These are phyloP conservation scores for Hydraecia micacea DNA, from an alignment of 2,888 invertebrate species.

Conservation along the genomic window DNA sequence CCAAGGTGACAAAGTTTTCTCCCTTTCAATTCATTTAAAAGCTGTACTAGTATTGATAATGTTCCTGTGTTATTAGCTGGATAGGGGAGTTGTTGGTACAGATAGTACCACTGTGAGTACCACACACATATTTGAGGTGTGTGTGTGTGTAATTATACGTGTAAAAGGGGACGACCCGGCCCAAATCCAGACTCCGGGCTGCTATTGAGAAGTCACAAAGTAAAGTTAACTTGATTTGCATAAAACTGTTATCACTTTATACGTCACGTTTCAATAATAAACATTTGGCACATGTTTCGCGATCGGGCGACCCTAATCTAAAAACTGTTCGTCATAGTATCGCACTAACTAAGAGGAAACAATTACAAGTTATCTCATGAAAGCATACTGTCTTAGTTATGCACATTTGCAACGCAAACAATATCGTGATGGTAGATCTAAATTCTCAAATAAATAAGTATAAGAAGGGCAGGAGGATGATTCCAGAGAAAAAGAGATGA, in stretches of 20 bases:
- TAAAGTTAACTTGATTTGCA: neutral
- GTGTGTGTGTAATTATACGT: neutral
- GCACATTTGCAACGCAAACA: neutral
- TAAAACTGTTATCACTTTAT: slow-evolving; percentile 3
- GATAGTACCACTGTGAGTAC: neutral
- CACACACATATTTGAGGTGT: neutral
- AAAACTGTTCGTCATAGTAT: slow-evolving; percentile 42
- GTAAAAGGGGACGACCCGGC: no score
- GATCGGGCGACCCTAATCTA: slow-evolving; percentile 57
- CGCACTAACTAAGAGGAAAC: slow-evolving; percentile 50
- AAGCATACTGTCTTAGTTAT: slow-evolving; percentile 9
- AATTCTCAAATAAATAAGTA: neutral
- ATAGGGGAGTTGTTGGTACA: neutral
- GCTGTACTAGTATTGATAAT: neutral
- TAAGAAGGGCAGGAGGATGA: neutral
- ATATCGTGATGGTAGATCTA: neutral
- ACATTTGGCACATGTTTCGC: slow-evolving; percentile 52
- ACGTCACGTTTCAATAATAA: slow-evolving; percentile 53
- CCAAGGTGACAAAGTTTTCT: neutral
- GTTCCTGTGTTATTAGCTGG: neutral
- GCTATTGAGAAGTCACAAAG: neutral
- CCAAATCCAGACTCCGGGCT: neutral
- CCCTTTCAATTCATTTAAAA: slow-evolving; percentile 2
- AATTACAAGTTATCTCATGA: slow-evolving; percentile 37
- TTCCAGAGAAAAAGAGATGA: neutral